Evolutionary conservation across 2,888 invertebrate species (phyloP).

Genomic region (Creontiades dilutus): DNA sequence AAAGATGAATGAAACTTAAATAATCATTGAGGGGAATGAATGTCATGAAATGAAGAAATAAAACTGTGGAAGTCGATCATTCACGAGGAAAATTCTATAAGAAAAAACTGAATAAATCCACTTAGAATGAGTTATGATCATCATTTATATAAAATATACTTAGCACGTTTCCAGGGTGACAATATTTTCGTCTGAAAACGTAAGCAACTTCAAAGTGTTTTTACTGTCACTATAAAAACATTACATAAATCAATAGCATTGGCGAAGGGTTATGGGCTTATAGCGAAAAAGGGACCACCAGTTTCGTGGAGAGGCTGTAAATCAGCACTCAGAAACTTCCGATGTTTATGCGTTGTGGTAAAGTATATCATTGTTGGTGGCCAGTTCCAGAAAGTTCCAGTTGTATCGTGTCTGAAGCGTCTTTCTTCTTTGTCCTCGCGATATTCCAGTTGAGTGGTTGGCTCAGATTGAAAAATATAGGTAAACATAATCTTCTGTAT

Average conservation of each 20-base stretch:
- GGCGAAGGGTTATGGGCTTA: constrained; percentile 11
- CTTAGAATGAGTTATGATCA: no score
- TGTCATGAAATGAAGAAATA: no score
- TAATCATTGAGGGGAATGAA: no score
- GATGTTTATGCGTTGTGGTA: constrained; percentile 60
- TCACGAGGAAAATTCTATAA: no score
- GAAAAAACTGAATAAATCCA: no score
- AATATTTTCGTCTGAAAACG: background rate
- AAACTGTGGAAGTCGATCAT: no score
- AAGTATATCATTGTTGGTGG: background rate
- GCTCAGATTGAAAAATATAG: background rate
- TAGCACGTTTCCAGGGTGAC: no score
- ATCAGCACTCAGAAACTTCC: constrained; percentile 51
- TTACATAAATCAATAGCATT: constrained; percentile 1
- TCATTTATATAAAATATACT: no score
- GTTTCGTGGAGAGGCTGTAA: constrained; percentile 23
- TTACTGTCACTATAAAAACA: background rate
- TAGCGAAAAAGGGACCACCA: background rate
- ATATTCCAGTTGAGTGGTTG: background rate
- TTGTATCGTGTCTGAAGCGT: background rate
- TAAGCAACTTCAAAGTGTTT: background rate
- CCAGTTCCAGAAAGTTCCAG: background rate
- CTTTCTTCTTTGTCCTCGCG: background rate
- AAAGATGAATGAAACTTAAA: no score
- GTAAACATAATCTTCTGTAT: no score